Base-by-base conservation (phyloP, 2,888 invertebrate genomes). In the Ophion slaviceki region DNA sequence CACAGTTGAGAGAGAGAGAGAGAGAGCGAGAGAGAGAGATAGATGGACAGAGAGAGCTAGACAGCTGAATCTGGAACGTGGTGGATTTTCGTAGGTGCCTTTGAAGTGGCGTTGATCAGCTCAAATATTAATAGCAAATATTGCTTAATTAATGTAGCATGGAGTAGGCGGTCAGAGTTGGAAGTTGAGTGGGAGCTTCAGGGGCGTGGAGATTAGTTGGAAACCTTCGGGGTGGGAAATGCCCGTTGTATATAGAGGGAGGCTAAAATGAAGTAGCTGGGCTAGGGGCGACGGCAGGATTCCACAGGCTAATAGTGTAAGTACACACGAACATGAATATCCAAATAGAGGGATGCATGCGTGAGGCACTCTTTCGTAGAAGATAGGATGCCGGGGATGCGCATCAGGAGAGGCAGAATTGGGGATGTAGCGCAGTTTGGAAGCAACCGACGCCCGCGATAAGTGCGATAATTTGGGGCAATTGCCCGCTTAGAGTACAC, bases 61-160 rank as follows among this genome's bases (percentile, higher is more conserved):
- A 53, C 53, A n/a, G 64, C 64, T 53, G 80, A 64, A 77, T 76
- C 70, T 80, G 68, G 74, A 74, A 72, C 28, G 68, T 77, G 72
- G 85, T 62, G 72, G 76, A 77, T 84, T 87, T 87, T 81, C 85
- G 82, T 84, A 79, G 83, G 84, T 83, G 77, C 87, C 91, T 90
- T 91, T 89, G 91, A 92, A 90, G 90, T 91, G 92, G 91, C 90
- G 92, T 91, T 92, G 91, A 93, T 93, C 91, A 92, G 90, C 90
- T 92, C 91, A 92, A 92, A 92, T 92, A 92, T 93, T 93, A 92
- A 93, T 92, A 89, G 90, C 91, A 92, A 93, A 93, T 92, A 92
- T 92, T 92, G 92, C 91, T 93, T 91, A 92, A 93, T 92, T 92
- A 92, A 92, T 91, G 86, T 80, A 81, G 77, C 80, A 76, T 32